Conservation (phyloP, 2,888 invertebrate genomes). For the Erynnis tages region DNA sequence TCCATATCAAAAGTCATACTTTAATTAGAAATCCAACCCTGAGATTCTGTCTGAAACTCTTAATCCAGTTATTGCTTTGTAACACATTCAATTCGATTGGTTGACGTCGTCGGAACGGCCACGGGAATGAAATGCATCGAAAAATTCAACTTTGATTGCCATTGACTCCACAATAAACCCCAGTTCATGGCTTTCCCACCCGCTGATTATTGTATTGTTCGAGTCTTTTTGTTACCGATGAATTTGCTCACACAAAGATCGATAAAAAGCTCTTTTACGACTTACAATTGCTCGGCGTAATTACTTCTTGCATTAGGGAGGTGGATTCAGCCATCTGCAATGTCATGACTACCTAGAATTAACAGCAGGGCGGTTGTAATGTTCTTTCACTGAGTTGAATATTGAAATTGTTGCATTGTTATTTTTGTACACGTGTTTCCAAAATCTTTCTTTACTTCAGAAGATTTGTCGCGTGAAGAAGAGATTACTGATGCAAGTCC, state of each 20-base stretch:
- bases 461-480: no score
- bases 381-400: no score
- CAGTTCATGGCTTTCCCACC: slow-evolving; percentile 26
- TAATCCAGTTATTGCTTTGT: not conserved
- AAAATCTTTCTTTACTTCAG: no score
- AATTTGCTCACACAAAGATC: slow-evolving; percentile 12
- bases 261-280: slow-evolving; percentile 11
- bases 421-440: no score
- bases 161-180: slow-evolving; percentile 5
- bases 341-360: not conserved
- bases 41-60: no score
- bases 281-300: slow-evolving; percentile 8
- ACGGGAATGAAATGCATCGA: slow-evolving; percentile 9
- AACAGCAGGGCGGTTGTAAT: not conserved
- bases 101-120: not conserved
- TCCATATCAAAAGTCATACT: no score
- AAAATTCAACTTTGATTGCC: slow-evolving; percentile 10
- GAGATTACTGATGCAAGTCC: no score
- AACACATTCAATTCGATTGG: not conserved
- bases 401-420: no score
- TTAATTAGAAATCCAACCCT: no score
- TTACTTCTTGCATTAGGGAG: slow-evolving; percentile 8
- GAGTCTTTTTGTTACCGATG: slow-evolving; percentile 5
- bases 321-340: not conserved
- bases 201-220: slow-evolving; percentile 19